Percentiles rank a stretch among this genome's conserved stretches.
Conservation (phyloP, 2,888 invertebrate genomes). For the Dynastes tityus region DNA sequence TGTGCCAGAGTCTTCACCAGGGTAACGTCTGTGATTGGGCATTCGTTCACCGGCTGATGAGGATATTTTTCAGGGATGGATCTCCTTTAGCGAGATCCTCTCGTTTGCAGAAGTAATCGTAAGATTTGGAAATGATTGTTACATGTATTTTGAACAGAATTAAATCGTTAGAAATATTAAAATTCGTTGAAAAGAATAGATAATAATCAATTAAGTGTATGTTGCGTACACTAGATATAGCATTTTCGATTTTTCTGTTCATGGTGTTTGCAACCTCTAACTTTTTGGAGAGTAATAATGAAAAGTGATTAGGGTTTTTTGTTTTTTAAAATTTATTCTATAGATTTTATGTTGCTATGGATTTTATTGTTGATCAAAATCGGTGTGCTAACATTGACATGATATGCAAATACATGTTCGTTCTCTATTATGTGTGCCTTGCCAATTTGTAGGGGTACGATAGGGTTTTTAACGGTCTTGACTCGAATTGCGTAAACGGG, state of each 20-base stretch:
- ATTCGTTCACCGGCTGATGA: no score
- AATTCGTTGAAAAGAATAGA: constrained; percentile 24
- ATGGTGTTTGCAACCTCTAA: constrained; percentile 17
- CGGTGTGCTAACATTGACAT: constrained; percentile 14
- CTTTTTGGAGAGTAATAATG: background rate
- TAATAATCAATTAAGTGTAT: constrained; percentile 38
- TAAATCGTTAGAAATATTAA: constrained; percentile 16
- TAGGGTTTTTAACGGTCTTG: constrained; percentile 8
- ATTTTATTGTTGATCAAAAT: background rate
- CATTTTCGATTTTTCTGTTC: background rate
- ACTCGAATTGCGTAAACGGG: background rate
- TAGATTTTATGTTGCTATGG: background rate
- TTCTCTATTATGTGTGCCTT: constrained; percentile 1
- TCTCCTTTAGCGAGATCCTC: no score
- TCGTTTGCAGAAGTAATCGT: constrained; percentile 1
- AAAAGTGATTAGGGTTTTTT: constrained; percentile 13
- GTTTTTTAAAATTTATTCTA: no score
- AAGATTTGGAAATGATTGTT: constrained; percentile 32
- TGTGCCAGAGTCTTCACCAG: no score
- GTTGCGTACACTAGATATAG: background rate
- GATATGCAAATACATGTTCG: constrained; percentile 12
- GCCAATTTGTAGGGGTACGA: constrained; percentile 22
- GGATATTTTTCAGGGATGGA: no score
- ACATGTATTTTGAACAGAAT: constrained; percentile 43
- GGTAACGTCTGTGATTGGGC: no score